These are phyloP conservation scores for Circaetus gallicus DNA, from an alignment of 2,113 vertebrate genomes.

Conservation along the genomic window DNA sequence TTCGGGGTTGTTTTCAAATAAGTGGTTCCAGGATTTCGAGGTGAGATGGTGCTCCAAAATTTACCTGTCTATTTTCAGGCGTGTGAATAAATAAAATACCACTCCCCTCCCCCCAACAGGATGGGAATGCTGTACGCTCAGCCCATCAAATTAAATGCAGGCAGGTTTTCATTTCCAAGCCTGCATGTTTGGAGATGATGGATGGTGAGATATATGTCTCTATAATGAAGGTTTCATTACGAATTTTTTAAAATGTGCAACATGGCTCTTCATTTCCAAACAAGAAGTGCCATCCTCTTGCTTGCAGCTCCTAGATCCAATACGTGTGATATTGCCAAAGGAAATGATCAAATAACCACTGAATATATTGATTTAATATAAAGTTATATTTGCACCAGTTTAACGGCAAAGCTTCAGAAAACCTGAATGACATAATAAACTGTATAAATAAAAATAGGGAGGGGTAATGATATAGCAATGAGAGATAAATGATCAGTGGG, in stretches of 20 bases:
- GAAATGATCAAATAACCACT: not conserved
- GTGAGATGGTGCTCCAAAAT: not conserved
- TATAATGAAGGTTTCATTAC: conserved; percentile 61
- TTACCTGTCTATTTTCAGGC: conserved; percentile 23
- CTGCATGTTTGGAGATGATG: conserved; percentile 55
- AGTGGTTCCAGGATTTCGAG: not conserved
- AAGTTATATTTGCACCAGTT: not conserved
- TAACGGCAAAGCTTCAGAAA: not conserved
- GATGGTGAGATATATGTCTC: conserved; percentile 56
- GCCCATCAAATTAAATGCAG: conserved; percentile 53
- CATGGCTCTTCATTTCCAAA: conserved; percentile 35
- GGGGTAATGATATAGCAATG: not conserved
- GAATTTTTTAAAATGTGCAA: conserved; percentile 20
- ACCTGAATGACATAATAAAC: not conserved
- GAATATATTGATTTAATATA: conserved; percentile 6
- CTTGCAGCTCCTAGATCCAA: not conserved
- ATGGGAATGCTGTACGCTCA: rapidly evolving
- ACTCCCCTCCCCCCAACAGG: not conserved
- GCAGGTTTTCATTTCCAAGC: conserved; percentile 54
- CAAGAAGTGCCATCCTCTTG: conserved; percentile 1
- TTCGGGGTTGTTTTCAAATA: not conserved
- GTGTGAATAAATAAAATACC: not conserved
- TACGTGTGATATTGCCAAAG: not conserved
- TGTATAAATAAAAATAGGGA: not conserved
- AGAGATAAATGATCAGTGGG: not conserved